A percentile compares a stretch with the other conserved stretches of the same genome.
phyloP scores from a whole-genome alignment of 2,888 invertebrate species.

The Volucella zonaria region DNA sequence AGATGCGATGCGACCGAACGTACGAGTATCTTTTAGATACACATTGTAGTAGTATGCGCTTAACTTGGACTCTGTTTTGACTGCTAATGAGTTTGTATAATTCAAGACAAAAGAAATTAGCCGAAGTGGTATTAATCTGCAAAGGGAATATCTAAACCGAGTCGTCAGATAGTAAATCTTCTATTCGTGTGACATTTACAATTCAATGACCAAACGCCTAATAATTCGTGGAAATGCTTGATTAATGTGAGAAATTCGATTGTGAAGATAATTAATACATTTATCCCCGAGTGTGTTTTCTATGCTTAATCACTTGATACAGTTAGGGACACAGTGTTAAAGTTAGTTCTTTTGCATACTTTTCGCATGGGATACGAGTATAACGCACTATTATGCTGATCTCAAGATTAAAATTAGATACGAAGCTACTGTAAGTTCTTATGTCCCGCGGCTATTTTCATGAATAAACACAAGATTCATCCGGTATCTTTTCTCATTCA shows the following conservation, averaged over 20 bases:
- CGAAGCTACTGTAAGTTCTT: too few species aligned
- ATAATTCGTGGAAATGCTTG: slow-evolving; percentile 22
- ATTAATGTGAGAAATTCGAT: slow-evolving; percentile 3
- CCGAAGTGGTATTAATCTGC: slow-evolving; percentile 36
- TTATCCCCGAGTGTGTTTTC: too few species aligned
- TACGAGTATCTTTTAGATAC: not conserved
- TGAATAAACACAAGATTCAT: too few species aligned
- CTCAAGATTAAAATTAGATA: too few species aligned
- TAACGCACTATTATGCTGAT: too few species aligned
- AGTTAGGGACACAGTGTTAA: too few species aligned
- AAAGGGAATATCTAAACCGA: slow-evolving; percentile 16
- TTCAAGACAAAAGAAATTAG: slow-evolving; percentile 39
- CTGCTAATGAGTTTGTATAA: slow-evolving; percentile 53
- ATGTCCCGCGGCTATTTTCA: too few species aligned
- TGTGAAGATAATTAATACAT: not conserved
- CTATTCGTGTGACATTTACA: not conserved
- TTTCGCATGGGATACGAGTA: too few species aligned
- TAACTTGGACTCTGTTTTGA: slow-evolving; percentile 40
- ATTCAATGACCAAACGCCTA: slow-evolving; percentile 38
- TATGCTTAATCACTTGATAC: too few species aligned
- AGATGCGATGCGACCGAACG: not conserved
- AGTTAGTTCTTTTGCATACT: too few species aligned
- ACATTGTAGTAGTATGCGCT: slow-evolving; percentile 32
- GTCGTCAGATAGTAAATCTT: slow-evolving; percentile 27
- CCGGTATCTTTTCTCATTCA: too few species aligned